Base-by-base conservation (phyloP, 2,113 vertebrate genomes). In the Phrynosoma platyrhinos region DNA sequence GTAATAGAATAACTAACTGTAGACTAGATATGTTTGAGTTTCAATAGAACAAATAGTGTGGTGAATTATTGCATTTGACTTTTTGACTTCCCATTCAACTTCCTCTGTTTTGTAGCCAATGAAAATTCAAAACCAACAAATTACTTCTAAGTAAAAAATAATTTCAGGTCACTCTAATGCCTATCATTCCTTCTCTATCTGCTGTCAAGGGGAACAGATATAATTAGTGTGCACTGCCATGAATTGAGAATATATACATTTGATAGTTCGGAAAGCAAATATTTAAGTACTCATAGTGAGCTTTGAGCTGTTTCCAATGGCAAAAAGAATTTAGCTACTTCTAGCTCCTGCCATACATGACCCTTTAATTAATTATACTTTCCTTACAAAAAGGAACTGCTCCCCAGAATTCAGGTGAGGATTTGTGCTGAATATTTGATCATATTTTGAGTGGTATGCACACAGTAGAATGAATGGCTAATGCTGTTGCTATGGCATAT, bases 291-390 rank as follows among this genome's bases (percentile, higher is more conserved):
- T 62, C 53, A 36, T 74, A 47, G 64, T 69, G 55, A 36, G 36
- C 36, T 36, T 32, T 58, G 74, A 84, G 66, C 25, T 92, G n/a
- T 79, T 87, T 79, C 30, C n/a, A 42, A 10, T 10, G 13, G 71
- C 32, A n/a, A 68, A 20, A 82, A 21, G 4, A 82, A 75, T 90
- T 79, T 81, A 69, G 62, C 47, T 87, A 21, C 20, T 84, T 0
- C 25, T 85, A 78, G 14, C 77, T 85, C 10, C 0, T 79, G 9
- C 0, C 20, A 5, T 83, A n/a, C 40, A 13, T 62, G 62, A 85
- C 30, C 53, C 80, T 78, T 27, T 88, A 90, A 91, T 93, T 88
- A 93, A 78, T 80, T 85, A 62, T 0, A 0, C 25, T 87, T 18
- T 78, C 69, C 52, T 87, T 86, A 52, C 40, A 21, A 40, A 32